Evolutionary conservation across 2,888 invertebrate genomes (phyloP).

Genomic region (Meganola albula): DNA sequence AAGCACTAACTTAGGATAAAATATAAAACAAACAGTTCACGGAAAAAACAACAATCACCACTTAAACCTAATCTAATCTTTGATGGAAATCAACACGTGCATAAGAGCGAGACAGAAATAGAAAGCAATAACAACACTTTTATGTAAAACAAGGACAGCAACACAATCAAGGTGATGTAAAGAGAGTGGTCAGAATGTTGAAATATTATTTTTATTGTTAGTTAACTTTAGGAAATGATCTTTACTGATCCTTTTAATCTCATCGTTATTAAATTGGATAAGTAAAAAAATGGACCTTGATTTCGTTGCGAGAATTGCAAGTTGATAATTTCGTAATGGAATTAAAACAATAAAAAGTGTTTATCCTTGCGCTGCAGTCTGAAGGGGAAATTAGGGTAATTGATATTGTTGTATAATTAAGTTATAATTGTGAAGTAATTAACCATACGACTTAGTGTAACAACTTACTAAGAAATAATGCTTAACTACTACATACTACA

Average conservation of each 20-base stretch:
- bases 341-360: conserved; percentile 7
- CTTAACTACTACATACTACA: too few species aligned
- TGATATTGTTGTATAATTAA: too few species aligned
- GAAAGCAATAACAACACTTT: conserved; percentile 33
- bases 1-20: too few species aligned
- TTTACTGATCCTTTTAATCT: conserved; percentile 37
- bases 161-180: conserved; percentile 56
- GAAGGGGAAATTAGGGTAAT: too few species aligned
- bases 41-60: too few species aligned
- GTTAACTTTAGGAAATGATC: conserved; percentile 59
- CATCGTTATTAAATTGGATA: conserved; percentile 32
- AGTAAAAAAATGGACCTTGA: conserved; percentile 35
- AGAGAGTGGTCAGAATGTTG: conserved; percentile 59
- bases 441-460: too few species aligned
- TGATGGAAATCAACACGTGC: conserved; percentile 57
- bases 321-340: conserved; percentile 7
- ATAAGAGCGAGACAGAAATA: conserved; percentile 42
- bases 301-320: conserved; percentile 9
- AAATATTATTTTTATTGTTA: conserved; percentile 52
- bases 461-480: too few species aligned
- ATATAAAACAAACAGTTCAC: too few species aligned
- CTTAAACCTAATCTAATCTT: conserved; percentile 44
- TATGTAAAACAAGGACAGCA: conserved; percentile 40
- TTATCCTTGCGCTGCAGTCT: conserved; percentile 7
- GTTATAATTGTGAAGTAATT: too few species aligned